Conservation (phyloP, 2,888 invertebrate species). For the Athripsodes cinereus region DNA sequence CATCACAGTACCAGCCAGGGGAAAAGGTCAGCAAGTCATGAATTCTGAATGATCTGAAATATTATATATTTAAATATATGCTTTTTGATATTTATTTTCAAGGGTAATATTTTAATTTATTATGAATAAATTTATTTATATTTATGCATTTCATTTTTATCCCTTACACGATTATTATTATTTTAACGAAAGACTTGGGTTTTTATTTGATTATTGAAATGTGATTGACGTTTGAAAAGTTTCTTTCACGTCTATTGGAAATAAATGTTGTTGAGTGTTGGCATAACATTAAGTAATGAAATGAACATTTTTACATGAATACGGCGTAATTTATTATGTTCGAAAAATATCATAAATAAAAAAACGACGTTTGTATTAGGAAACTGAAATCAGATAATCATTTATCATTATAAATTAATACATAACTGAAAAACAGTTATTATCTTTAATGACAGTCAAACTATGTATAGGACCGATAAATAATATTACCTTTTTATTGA, state of each 20-base stretch:
- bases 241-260: neutral
- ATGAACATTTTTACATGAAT: neutral
- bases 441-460: too few species aligned
- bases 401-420: too few species aligned
- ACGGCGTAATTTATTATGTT: neutral
- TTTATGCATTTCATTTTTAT: neutral
- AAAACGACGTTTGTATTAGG: neutral
- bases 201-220: neutral
- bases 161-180: too few species aligned
- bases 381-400: too few species aligned
- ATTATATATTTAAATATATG: too few species aligned
- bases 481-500: too few species aligned
- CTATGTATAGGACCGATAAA: too few species aligned
- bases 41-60: neutral
- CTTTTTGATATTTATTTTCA: too few species aligned
- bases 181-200: neutral
- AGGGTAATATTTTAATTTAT: too few species aligned
- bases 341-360: neutral
- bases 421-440: too few species aligned
- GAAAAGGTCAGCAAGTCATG: constrained; percentile 12
- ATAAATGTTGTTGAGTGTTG: too few species aligned
- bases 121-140: neutral
- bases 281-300: too few species aligned
- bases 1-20: constrained; percentile 2
- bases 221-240: neutral